Evolutionary conservation across 2,888 invertebrate genomes (phyloP).

Genomic region (Oasisia sp.): DNA sequence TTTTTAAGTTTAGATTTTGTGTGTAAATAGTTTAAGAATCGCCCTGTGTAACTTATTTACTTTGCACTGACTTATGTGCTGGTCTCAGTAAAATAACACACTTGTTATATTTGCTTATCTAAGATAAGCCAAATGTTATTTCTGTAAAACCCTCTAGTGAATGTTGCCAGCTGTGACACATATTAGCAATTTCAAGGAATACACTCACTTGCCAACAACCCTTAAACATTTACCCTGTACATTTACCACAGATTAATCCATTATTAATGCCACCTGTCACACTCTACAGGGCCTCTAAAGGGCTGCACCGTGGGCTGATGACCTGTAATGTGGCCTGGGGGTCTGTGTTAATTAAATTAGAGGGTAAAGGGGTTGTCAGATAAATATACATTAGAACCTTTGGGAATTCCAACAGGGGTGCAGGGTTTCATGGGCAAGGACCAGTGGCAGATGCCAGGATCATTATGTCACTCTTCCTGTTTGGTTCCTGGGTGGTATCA

Average conservation of each 20-base stretch:
- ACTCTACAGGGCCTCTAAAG: not conserved
- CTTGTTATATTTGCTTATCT: not conserved
- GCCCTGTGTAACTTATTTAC: not conserved
- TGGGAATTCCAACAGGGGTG: not conserved
- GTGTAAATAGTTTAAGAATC: too few species aligned
- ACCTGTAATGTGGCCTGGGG: not conserved
- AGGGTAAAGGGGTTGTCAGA: not conserved
- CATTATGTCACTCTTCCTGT: not conserved
- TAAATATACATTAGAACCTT: not conserved
- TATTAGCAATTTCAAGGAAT: not conserved
- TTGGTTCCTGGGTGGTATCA: not conserved
- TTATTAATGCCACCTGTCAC: slow-evolving; percentile 3
- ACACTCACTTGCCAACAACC: not conserved
- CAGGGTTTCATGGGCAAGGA: not conserved
- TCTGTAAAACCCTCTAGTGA: not conserved
- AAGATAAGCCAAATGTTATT: not conserved
- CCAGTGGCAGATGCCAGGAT: not conserved
- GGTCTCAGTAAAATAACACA: not conserved
- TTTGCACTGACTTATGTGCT: not conserved
- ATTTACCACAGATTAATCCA: not conserved
- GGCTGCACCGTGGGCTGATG: not conserved
- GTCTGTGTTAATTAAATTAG: not conserved
- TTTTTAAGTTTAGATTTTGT: too few species aligned
- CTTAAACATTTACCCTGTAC: not conserved
- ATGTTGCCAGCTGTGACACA: not conserved